Base-by-base conservation (phyloP, 2,888 invertebrate species). In the Cosmopolites sordidus region DNA sequence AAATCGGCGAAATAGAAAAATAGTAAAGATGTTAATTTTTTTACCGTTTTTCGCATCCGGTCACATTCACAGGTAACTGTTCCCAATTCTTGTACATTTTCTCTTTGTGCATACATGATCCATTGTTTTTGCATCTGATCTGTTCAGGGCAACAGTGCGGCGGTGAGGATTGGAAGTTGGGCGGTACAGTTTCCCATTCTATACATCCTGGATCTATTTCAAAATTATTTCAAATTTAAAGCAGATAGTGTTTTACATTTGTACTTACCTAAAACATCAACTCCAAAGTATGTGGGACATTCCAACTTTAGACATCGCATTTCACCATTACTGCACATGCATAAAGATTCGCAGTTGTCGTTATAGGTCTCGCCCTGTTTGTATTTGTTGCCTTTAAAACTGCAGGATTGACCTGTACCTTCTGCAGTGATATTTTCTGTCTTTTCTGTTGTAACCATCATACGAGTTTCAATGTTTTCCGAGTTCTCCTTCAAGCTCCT, bases 61-160 rank as follows among this genome's bases (percentile, higher is more conserved):
- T 89, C 2, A 92, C 74, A 48, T 86, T 82, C 6, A 81, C 75
- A 0, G 93, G 92, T 41, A 94, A 83, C 53, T 87, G 86, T 50
- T 87, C 86, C 86, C 89, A 92, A 72, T 93, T 92, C 30, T 80
- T 80, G 56, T 84, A 81, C 14, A 78, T 78, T 59, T 54, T 70
- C 59, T 85, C 89, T 58, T 85, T 82, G 66, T 86, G 87, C 1
- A 48, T 4, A 49, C 58, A 58, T 1, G 90, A 88, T 1, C 92
- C 91, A 67, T 92, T 91, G 68, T 86, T 85, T 53, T 86, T 79
- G 62, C 92, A 92, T 29, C 81, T 78, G 55, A 92, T 83, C 56
- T 86, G 79, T 60, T 89, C 80, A 0, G 91, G 89, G 66, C 92
- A 92, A 70, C 92, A 92, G 63, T 84, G 82, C 0, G 92, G 92